Evolutionary conservation across 2,888 invertebrate species (phyloP).

Genomic region (Helleia helle): DNA sequence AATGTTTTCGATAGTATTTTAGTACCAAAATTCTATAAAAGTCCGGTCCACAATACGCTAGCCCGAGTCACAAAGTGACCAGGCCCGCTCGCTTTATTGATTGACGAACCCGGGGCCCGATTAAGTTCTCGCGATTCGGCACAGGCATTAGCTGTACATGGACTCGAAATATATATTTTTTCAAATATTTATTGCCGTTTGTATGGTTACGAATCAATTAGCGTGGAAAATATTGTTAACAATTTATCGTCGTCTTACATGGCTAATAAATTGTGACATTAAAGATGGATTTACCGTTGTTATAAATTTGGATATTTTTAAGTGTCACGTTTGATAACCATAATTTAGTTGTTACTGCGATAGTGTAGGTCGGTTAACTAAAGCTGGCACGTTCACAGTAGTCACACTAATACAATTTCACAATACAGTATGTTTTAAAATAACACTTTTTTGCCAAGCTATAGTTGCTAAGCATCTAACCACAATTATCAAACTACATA

Average conservation of each 20-base stretch:
- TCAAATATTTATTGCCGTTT: constrained; percentile 27
- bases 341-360: not conserved
- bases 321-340: not conserved
- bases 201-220: constrained; percentile 27
- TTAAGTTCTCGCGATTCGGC: constrained; percentile 55
- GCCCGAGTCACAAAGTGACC: constrained; percentile 37
- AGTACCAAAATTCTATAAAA: too few species aligned
- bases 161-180: constrained; percentile 33
- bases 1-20: too few species aligned
- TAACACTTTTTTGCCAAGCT: too few species aligned
- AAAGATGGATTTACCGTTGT: constrained; percentile 2
- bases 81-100: constrained; percentile 54
- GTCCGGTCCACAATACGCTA: constrained; percentile 37
- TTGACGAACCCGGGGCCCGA: constrained; percentile 66
- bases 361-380: too few species aligned
- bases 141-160: constrained; percentile 51
- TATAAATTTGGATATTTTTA: not conserved
- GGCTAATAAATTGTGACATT: not conserved
- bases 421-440: too few species aligned
- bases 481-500: too few species aligned
- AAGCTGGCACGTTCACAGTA: too few species aligned
- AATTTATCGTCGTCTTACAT: constrained; percentile 19
- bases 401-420: too few species aligned
- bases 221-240: constrained; percentile 27
- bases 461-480: too few species aligned